A percentile compares a stretch with the other conserved stretches of the same genome.
phyloP scores from a whole-genome alignment of 2,797 vertebrate genomes.

The Myotis pilosus region DNA sequence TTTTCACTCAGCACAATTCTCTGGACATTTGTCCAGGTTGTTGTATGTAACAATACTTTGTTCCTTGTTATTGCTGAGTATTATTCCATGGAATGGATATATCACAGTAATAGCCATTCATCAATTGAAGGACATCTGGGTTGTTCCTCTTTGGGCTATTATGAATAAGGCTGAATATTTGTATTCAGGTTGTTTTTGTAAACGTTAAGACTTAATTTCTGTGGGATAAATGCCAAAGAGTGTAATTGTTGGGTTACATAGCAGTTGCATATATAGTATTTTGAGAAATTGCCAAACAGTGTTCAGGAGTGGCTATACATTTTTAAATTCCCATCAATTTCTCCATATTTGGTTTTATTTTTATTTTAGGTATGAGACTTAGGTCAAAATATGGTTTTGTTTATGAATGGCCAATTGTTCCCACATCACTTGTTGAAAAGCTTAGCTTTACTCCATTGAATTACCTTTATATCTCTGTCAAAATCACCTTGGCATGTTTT shows the following conservation, averaged over 20 bases:
- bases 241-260: neutral
- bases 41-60: neutral
- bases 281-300: neutral
- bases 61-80: conserved; percentile 14
- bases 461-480: neutral
- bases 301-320: neutral
- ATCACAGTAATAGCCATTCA: neutral
- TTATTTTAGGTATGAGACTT: neutral
- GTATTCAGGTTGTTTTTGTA: neutral
- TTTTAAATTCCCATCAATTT: neutral
- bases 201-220: neutral
- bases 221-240: neutral
- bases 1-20: conserved; percentile 25
- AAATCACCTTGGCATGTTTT: neutral
- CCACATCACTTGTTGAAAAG: neutral
- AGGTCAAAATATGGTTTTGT: neutral
- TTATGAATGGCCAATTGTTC: neutral
- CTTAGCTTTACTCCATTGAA: neutral
- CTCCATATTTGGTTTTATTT: neutral
- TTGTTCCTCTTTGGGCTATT: neutral
- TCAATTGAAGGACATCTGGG: neutral
- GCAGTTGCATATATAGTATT: neutral
- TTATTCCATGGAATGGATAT: neutral
- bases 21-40: neutral
- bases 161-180: neutral